Base-by-base conservation (phyloP, 2,888 invertebrate species). In the Cantharis rufa region DNA sequence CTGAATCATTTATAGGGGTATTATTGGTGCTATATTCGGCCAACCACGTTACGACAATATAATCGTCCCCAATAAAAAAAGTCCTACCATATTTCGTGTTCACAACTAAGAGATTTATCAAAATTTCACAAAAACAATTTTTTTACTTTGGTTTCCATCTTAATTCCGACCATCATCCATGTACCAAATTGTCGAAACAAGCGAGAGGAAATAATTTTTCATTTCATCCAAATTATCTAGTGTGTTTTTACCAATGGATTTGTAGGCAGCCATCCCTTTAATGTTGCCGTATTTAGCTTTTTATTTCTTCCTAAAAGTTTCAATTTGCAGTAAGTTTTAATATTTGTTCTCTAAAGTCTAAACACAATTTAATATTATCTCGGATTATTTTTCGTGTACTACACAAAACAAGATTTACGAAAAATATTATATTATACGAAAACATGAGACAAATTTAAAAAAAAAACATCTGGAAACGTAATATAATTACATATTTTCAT, bases 1-100 rank as follows among this genome's bases (percentile, higher is more conserved):
- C 71, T 75, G 78, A 78, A 78, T 75, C 75, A 78, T 75, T 78
- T 75, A 75, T 78, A 70, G 75, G 48, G 73, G 75, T 48, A 78
- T 75, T 76, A 48, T 76, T 70, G 73, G 73, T 66, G 70, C 74
- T 74, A 77, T 68, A 77, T 69, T 61, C 77, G 77, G 64, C 77
- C 74, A 77, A 62, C 28, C 24, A 73, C 72, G 70, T 70, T 73
- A 68, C 63, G 73, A 66, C 76, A 70, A 72, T 48, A 69, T 69
- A 69, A 32, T 73, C 69, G 69, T 69, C 69, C 62, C 69, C 61
- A 69, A 69, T 62, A 69, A 69, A 69, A 32, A 13, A 69, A 69
- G 24, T 10, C 27, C 16, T 69, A 48, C 24, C 24, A 66, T n/a
- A 48, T n/a, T 48, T 48, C 48, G 48, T n/a, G 48, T n/a, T n/a